Evolutionary conservation across 2,888 invertebrate species (phyloP).

Genomic region (Spilosoma lubricipeda): DNA sequence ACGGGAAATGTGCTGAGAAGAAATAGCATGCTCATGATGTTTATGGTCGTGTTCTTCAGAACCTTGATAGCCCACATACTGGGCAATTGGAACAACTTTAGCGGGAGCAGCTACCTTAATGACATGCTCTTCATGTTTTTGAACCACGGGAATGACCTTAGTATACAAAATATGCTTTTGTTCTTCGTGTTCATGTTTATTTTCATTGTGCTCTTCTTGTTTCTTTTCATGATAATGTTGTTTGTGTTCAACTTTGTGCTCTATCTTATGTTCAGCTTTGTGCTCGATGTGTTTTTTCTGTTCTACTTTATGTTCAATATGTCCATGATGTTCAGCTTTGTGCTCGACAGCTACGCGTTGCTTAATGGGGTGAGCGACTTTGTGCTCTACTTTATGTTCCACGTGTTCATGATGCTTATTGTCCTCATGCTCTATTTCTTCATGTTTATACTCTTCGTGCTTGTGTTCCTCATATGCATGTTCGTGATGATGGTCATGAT

Average conservation of each 20-base stretch:
- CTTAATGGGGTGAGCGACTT: conserved; percentile 15
- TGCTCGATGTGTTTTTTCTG: conserved; percentile 21
- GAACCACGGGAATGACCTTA: conserved; percentile 35
- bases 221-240: conserved; percentile 19
- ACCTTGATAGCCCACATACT: conserved; percentile 41
- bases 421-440: conserved; percentile 12
- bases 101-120: conserved; percentile 24
- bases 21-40: conserved; percentile 55
- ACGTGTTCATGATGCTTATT: conserved; percentile 9
- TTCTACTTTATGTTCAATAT: conserved; percentile 5
- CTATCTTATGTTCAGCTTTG: conserved; percentile 26
- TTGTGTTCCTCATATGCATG: conserved; percentile 30
- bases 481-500: conserved; percentile 27
- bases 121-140: conserved; percentile 29
- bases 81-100: conserved; percentile 45
- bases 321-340: conserved; percentile 9
- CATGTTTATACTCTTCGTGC: conserved; percentile 30
- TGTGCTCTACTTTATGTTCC: conserved; percentile 22
- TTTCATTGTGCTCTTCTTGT: conserved; percentile 9
- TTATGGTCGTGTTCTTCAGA: conserved; percentile 34
- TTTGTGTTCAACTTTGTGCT: conserved; percentile 27
- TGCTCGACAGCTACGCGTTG: conserved; percentile 10
- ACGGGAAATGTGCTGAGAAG: conserved; percentile 72
- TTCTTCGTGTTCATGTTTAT: conserved; percentile 11
- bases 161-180: conserved; percentile 2